phyloP scores from a whole-genome alignment of 2,797 vertebrate genomes.

The Intellagama lesueurii region DNA sequence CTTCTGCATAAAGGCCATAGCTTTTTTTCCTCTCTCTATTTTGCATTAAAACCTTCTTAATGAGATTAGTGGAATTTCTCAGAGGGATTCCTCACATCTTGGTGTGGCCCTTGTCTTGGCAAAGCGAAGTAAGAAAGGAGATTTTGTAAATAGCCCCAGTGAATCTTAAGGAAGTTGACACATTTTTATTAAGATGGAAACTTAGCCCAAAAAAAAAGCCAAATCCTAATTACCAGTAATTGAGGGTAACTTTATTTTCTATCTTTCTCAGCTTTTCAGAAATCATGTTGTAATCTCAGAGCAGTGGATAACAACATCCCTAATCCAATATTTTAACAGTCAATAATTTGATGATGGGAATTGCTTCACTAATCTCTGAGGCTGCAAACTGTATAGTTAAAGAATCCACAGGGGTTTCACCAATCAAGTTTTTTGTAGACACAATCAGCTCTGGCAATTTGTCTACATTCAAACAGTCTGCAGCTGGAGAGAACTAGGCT shows the following conservation, averaged over 20 bases:
- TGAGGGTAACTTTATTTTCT: constrained; percentile 48
- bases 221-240: constrained; percentile 69
- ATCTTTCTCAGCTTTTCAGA: constrained; percentile 65
- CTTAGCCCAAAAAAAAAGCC: constrained; percentile 32
- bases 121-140: neutral
- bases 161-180: neutral
- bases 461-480: constrained; percentile 54
- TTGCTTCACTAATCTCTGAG: constrained; percentile 75
- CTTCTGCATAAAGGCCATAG: too few species aligned
- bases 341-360: constrained; percentile 78
- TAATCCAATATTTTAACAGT: constrained; percentile 77
- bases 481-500: constrained; percentile 40
- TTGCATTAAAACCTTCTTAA: neutral
- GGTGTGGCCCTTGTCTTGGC: neutral
- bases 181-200: constrained; percentile 30
- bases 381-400: constrained; percentile 68
- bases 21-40: neutral
- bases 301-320: constrained; percentile 76
- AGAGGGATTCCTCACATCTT: neutral
- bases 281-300: constrained; percentile 75
- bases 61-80: constrained; percentile 8
- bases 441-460: constrained; percentile 74
- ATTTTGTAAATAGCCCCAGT: constrained; percentile 19
- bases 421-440: constrained; percentile 75
- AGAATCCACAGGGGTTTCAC: constrained; percentile 69